phyloP scores from a whole-genome alignment of 2,113 vertebrate genomes.

The Pionites leucogaster region DNA sequence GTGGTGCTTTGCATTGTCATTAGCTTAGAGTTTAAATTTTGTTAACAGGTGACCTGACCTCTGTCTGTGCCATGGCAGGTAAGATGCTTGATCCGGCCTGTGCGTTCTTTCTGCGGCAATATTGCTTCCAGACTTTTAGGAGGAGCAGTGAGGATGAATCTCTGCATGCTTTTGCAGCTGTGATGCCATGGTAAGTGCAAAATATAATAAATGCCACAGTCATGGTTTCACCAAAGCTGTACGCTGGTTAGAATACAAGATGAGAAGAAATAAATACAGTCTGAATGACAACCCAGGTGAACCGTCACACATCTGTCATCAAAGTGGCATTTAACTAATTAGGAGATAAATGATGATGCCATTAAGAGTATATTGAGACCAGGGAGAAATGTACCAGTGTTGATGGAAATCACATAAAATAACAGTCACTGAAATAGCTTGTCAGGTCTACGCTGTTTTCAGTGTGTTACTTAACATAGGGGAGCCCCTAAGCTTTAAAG shows the following conservation, averaged over 20 bases:
- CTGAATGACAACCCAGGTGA: conserved; percentile 33
- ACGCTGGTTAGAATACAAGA: fast-evolving
- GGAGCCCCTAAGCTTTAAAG: conserved; percentile 35
- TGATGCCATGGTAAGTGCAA: neutral
- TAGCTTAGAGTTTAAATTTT: neutral
- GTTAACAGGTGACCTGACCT: neutral
- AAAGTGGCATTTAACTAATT: conserved; percentile 53
- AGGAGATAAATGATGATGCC: conserved; percentile 43
- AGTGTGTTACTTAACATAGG: neutral
- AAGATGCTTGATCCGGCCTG: neutral
- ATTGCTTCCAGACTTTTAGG: neutral
- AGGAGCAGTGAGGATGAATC: neutral
- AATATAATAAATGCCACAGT: neutral
- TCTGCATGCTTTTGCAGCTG: neutral
- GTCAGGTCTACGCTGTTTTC: neutral
- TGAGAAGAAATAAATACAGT: neutral
- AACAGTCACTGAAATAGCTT: conserved; percentile 5
- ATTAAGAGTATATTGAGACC: conserved; percentile 20
- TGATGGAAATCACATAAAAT: conserved; percentile 40
- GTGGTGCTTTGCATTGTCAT: neutral
- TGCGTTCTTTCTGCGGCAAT: neutral
- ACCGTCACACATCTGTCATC: neutral
- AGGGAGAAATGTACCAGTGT: neutral
- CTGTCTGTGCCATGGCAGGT: neutral
- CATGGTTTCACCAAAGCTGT: neutral